Evolutionary conservation across 2,113 vertebrate species (phyloP), one percentile per base, ranked within the genome.

Genomic region (Melanostigma gelatinosum): DNA sequence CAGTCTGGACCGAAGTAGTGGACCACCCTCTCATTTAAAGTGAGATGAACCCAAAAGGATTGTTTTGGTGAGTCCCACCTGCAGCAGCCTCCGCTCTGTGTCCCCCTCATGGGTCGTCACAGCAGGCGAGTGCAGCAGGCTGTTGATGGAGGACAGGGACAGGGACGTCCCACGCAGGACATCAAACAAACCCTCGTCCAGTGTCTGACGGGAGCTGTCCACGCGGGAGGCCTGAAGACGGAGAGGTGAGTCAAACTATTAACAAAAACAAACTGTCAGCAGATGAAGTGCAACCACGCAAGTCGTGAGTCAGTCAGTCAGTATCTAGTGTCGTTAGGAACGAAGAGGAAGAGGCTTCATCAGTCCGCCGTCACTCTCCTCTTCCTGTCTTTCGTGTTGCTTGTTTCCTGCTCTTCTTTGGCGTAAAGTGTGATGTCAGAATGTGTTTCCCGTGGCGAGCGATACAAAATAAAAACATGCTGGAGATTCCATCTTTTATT

Each of bases 171-270:
- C 86, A 73, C 93, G 88, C 70, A 98, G 90, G 20, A 95, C 87
- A 12, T 96, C 92, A 90, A 97, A 97, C 73, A 97, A 85, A 69
- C 94, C 94, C 87, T 94, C 95, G 61, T 97, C 96, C 89, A 96
- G 87, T 10, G 34, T 82, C 61, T 87, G 89, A 3, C 61, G 81
- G 4, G 87, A 66, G 62, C 89, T 90, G 62, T 92, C 92, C 8
- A 64, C 81, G 58, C 87, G 20, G 57, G 57, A 88, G 48, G 90
- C 92, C 96, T 97, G 78, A 38, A 3, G 74, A 57, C 7, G 38
- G 54, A 69, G 76, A 78, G 32, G 40, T 29, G 54, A 73, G 44
- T 24, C 65, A 86, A 4, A 68, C 8, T 22, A 3, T 29, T 4
- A 24, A 8, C 4, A 61, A 5, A 4, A 20, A 24, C 24, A 24